phyloP scores from a whole-genome alignment of 1,140 invertebrate species.

The Oryctes rhinoceros region DNA sequence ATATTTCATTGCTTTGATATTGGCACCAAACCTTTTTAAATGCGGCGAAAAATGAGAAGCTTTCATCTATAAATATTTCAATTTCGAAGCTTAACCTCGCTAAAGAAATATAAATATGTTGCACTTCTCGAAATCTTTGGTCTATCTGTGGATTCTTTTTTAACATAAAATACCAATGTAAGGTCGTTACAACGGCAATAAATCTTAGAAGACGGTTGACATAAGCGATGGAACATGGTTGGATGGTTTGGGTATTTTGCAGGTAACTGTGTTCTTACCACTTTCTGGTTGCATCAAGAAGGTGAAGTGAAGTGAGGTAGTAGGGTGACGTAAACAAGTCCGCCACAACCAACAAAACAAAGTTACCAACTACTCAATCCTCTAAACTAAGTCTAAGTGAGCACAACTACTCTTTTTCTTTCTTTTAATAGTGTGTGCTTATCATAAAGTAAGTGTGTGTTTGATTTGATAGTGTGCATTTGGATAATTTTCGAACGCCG shows the following conservation, averaged over 20 bases:
- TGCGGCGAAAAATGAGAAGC: too few species aligned
- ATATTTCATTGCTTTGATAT: too few species aligned
- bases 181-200: too few species aligned
- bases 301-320: slow-evolving; percentile 61
- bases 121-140: too few species aligned
- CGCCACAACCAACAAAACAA: slow-evolving; percentile 62
- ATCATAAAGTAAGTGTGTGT: slow-evolving; percentile 25
- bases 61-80: too few species aligned
- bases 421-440: slow-evolving; percentile 35
- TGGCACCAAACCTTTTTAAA: too few species aligned
- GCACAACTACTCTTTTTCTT: slow-evolving; percentile 52
- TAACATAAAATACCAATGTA: background rate
- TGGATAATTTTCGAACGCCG: slow-evolving; percentile 17
- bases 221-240: slow-evolving; percentile 37
- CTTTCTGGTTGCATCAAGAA: slow-evolving; percentile 62
- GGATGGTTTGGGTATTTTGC: slow-evolving; percentile 37
- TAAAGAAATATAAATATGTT: too few species aligned
- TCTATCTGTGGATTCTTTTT: too few species aligned
- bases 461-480: slow-evolving; percentile 1
- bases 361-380: slow-evolving; percentile 62
- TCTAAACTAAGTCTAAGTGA: slow-evolving; percentile 55
- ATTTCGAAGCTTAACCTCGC: too few species aligned
- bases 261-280: slow-evolving; percentile 60
- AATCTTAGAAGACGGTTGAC: slow-evolving; percentile 26
- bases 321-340: slow-evolving; percentile 61